Percentiles rank a stretch among this genome's conserved stretches.
phyloP scores from a whole-genome alignment of 2,888 invertebrate species.

The Drosophila tanythrix region DNA sequence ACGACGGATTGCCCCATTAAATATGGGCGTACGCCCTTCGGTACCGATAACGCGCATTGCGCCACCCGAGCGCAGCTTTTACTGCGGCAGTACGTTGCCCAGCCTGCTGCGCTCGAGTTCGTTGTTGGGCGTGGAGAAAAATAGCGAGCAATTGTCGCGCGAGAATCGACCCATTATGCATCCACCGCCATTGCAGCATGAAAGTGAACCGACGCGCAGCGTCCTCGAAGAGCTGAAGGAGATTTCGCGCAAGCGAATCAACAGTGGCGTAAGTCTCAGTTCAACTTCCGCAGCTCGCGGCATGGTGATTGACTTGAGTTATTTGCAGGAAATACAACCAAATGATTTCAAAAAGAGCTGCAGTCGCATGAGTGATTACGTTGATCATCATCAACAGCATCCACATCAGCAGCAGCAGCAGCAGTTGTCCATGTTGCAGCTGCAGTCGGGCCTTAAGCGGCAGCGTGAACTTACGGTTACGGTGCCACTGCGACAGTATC shows the following conservation, averaged over 20 bases:
- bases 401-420: slow-evolving; percentile 25
- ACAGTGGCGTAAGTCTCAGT: slow-evolving; percentile 83
- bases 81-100: slow-evolving; percentile 82
- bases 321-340: slow-evolving; percentile 80
- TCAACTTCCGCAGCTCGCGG: not conserved
- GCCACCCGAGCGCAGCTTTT: slow-evolving; percentile 81
- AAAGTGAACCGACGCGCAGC: slow-evolving; percentile 85
- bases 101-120: slow-evolving; percentile 83
- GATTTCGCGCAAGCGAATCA: slow-evolving; percentile 87
- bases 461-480: slow-evolving; percentile 76
- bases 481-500: slow-evolving; percentile 52
- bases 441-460: slow-evolving; percentile 69
- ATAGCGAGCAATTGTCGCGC: slow-evolving; percentile 77
- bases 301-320: slow-evolving; percentile 14
- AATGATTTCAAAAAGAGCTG: slow-evolving; percentile 80
- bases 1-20: slow-evolving; percentile 47
- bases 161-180: slow-evolving; percentile 83
- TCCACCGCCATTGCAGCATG: slow-evolving; percentile 80
- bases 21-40: slow-evolving; percentile 72
- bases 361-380: slow-evolving; percentile 64
- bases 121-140: slow-evolving; percentile 74
- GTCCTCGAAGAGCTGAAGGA: slow-evolving; percentile 87
- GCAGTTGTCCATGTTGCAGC: slow-evolving; percentile 30
- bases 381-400: slow-evolving; percentile 50
- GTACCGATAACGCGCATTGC: slow-evolving; percentile 82